Percentiles rank a stretch among this genome's conserved stretches.
Evolutionary conservation across 2,113 vertebrate species (phyloP).

Genomic region (Phalacrocorax carbo): DNA sequence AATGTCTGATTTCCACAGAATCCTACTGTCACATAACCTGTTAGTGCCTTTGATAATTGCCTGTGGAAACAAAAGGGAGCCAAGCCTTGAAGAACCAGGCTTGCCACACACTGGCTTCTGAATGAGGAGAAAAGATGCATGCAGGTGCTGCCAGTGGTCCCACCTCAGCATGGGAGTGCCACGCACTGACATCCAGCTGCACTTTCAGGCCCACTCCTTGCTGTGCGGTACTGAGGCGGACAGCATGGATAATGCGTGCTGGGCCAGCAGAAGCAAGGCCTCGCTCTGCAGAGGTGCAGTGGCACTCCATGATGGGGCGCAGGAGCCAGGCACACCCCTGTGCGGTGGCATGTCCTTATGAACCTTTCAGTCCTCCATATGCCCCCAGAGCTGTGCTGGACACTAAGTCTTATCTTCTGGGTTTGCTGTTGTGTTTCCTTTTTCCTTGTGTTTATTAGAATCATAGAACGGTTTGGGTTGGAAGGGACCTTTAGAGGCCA

Average conservation of each 20-base stretch:
- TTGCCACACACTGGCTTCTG: background rate
- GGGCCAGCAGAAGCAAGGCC: background rate
- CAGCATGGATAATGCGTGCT: fast-evolving
- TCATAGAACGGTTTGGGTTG: no score
- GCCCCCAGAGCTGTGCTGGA: background rate
- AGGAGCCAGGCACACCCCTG: background rate
- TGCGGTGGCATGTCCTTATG: fast-evolving
- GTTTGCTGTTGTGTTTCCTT: background rate
- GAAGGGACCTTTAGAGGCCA: no score
- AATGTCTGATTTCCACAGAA: background rate
- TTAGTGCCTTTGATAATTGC: background rate
- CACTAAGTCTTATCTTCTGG: background rate
- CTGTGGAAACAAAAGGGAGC: background rate
- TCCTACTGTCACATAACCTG: background rate
- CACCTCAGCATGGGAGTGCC: background rate
- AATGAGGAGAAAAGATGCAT: background rate
- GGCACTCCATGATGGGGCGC: background rate
- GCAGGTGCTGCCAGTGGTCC: background rate
- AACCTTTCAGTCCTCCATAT: background rate
- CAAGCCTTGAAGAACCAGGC: background rate
- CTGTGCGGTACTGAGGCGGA: fast-evolving
- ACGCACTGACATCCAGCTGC: background rate
- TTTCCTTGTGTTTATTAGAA: background rate
- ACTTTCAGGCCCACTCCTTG: background rate
- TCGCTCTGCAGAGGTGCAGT: no score